Evolutionary conservation across 2,113 vertebrate genomes (phyloP).

Genomic region (Triplophysa tibetana): DNA sequence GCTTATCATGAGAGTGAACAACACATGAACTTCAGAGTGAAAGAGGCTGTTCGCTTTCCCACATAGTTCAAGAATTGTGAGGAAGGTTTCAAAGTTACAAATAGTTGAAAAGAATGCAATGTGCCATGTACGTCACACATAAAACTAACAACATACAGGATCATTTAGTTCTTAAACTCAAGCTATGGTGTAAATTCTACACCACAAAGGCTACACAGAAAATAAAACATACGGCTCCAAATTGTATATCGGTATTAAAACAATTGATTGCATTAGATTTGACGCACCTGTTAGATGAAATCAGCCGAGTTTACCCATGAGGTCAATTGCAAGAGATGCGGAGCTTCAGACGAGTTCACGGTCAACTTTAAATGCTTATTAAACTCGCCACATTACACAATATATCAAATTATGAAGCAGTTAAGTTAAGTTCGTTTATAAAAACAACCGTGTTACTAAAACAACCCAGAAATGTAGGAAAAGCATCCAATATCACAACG

Average conservation of each 20-base stretch:
- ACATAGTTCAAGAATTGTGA: neutral
- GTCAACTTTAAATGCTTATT: neutral
- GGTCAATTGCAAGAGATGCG: neutral
- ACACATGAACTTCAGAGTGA: neutral
- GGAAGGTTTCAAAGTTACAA: neutral
- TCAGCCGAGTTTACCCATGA: slow-evolving; percentile 9
- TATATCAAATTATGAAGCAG: neutral
- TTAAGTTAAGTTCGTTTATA: neutral
- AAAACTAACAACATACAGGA: neutral
- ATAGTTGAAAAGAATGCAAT: neutral
- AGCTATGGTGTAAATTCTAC: too few species aligned
- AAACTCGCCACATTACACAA: neutral
- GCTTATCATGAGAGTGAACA: neutral
- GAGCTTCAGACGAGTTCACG: neutral
- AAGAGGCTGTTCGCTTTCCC: neutral
- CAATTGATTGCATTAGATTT: neutral
- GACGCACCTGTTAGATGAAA: slow-evolving; percentile 26
- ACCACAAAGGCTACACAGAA: too few species aligned
- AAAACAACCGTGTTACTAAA: neutral
- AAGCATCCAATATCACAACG: neutral
- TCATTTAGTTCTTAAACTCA: neutral
- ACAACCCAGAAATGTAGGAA: neutral
- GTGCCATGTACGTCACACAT: neutral
- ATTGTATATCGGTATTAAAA: neutral
- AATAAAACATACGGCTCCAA: too few species aligned